phyloP scores from a whole-genome alignment of 2,113 vertebrate genomes.

The Eudyptes chrysolophus region DNA sequence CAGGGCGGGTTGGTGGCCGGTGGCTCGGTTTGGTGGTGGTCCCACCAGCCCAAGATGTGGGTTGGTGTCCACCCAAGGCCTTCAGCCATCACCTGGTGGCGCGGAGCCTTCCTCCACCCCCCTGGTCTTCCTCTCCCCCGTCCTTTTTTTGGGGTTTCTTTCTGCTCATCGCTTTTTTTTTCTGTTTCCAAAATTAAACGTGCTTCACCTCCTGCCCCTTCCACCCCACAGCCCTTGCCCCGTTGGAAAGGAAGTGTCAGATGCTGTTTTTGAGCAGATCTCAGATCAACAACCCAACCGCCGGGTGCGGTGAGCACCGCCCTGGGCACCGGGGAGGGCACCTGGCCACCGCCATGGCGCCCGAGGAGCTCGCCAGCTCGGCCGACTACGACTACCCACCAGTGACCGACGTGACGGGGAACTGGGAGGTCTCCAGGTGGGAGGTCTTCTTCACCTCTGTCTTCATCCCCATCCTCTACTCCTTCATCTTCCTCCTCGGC shows the following conservation, averaged over 20 bases:
- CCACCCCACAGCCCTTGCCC: background rate
- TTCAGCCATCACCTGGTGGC: background rate
- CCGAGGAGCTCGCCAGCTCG: background rate
- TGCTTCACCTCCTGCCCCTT: background rate
- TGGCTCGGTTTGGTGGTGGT: background rate
- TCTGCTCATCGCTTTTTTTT: background rate
- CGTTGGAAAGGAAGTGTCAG: background rate
- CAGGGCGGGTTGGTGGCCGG: background rate
- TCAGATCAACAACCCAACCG: constrained; percentile 18
- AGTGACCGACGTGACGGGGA: background rate
- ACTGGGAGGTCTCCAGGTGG: background rate
- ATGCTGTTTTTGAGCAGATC: background rate
- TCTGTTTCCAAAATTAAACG: background rate
- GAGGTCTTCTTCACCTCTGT: constrained; percentile 58
- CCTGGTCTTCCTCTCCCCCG: background rate
- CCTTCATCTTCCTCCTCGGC: constrained; percentile 78
- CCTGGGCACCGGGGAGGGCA: background rate
- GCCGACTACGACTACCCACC: background rate
- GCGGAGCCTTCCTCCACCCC: background rate
- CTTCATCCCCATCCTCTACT: constrained; percentile 80
- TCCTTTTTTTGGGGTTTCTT: background rate
- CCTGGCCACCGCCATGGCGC: background rate
- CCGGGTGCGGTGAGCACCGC: background rate
- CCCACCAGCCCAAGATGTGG: background rate
- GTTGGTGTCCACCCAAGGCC: background rate